These are phyloP conservation scores for Xestobium rufovillosum DNA, from an alignment of 2,888 invertebrate species.

Conservation along the genomic window DNA sequence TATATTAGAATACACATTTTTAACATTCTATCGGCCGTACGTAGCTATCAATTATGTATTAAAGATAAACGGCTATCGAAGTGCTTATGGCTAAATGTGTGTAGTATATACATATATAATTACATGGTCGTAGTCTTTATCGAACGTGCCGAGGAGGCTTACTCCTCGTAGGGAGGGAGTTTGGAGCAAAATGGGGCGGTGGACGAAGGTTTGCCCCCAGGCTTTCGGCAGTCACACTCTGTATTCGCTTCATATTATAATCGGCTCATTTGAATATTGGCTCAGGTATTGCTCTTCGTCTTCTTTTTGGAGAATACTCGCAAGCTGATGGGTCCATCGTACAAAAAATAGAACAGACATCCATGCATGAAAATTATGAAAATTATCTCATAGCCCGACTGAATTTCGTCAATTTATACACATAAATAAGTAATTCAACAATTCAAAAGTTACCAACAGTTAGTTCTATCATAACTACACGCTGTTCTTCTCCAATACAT, in stretches of 20 bases:
- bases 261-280: conserved; percentile 39
- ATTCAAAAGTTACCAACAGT: no score
- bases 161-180: conserved; percentile 26
- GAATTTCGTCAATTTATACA: no score
- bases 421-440: no score
- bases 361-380: no score
- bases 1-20: conserved; percentile 42
- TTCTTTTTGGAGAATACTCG: no score
- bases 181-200: no score
- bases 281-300: no score
- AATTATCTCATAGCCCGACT: no score
- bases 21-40: conserved; percentile 42
- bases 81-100: conserved; percentile 46
- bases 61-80: conserved; percentile 44
- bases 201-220: conserved; percentile 29
- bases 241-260: conserved; percentile 35
- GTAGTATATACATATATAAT: conserved; percentile 46
- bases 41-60: conserved; percentile 46
- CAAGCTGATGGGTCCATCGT: no score
- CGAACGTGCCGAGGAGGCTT: conserved; percentile 33
- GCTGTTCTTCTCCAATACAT: no score
- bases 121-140: conserved; percentile 43
- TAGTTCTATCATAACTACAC: no score
- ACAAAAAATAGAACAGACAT: no score
- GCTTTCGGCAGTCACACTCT: conserved; percentile 38